These are phyloP conservation scores for Ranitomeya imitator DNA, from an alignment of 2,113 vertebrate species.

Conservation along the genomic window DNA sequence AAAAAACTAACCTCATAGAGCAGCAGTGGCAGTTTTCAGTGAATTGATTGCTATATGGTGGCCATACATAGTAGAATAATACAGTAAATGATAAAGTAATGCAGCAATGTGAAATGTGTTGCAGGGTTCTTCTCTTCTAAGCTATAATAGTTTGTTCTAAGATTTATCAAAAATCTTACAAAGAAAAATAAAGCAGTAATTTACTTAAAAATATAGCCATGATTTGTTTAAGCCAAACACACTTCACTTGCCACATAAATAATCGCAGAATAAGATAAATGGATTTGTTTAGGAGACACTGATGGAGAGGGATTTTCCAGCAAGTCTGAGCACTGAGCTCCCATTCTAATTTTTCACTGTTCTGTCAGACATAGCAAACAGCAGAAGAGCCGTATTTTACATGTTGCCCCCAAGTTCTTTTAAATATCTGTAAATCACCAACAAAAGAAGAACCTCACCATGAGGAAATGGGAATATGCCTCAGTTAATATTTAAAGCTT, in stretches of 20 bases:
- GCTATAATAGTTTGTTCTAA: not conserved
- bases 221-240: slow-evolving; percentile 37
- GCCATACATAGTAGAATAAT: not conserved
- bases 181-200: slow-evolving; percentile 1
- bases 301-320: slow-evolving; percentile 47
- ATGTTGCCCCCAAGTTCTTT: slow-evolving; percentile 62
- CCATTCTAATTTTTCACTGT: slow-evolving; percentile 64
- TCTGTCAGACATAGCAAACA: slow-evolving; percentile 60
- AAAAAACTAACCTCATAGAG: too few species aligned
- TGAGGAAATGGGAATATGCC: slow-evolving; percentile 55
- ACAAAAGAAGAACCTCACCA: slow-evolving; percentile 52
- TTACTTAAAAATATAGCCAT: slow-evolving; percentile 11
- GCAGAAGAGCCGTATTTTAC: slow-evolving; percentile 33
- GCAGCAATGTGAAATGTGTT: not conserved
- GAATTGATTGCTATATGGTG: not conserved
- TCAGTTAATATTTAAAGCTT: slow-evolving; percentile 4
- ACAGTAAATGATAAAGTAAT: not conserved
- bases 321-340: slow-evolving; percentile 14
- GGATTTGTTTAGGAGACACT: slow-evolving; percentile 53
- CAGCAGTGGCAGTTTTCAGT: too few species aligned
- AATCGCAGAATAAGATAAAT: slow-evolving; percentile 51
- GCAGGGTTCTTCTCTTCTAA: not conserved
- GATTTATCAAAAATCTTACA: not conserved
- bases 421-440: slow-evolving; percentile 66
- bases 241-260: slow-evolving; percentile 50